These are phyloP conservation scores for Euplagia quadripunctaria DNA, from an alignment of 2,888 invertebrate species.

Conservation along the genomic window DNA sequence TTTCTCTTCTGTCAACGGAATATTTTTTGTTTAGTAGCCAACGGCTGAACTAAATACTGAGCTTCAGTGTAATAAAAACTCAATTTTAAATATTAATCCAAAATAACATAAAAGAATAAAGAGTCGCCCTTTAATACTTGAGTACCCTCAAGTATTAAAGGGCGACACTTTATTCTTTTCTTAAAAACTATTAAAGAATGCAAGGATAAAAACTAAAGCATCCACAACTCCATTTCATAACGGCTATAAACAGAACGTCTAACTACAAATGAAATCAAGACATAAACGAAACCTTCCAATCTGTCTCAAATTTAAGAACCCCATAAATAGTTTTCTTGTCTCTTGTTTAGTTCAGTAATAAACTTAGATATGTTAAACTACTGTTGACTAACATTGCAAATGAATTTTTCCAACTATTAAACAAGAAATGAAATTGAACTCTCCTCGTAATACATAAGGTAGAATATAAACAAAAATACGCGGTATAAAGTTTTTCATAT, in stretches of 20 bases:
- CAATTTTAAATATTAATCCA: background rate
- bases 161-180: too few species aligned
- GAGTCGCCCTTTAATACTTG: background rate
- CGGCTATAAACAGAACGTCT: slow-evolving; percentile 48
- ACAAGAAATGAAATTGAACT: slow-evolving; percentile 46
- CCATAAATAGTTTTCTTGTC: slow-evolving; percentile 75
- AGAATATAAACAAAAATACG: slow-evolving; percentile 40
- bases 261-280: slow-evolving; percentile 51
- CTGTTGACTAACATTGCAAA: slow-evolving; percentile 76
- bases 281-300: slow-evolving; percentile 61
- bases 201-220: slow-evolving; percentile 19
- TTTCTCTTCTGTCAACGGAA: too few species aligned
- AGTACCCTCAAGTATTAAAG: too few species aligned
- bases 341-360: slow-evolving; percentile 74
- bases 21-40: too few species aligned
- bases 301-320: slow-evolving; percentile 68
- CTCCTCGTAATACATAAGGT: slow-evolving; percentile 51
- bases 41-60: too few species aligned
- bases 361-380: slow-evolving; percentile 81
- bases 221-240: slow-evolving; percentile 27
- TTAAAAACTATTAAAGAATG: slow-evolving; percentile 33
- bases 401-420: slow-evolving; percentile 67
- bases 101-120: slow-evolving; percentile 4
- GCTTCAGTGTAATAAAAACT: too few species aligned
- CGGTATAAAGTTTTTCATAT: slow-evolving; percentile 82